Conservation (phyloP, 2,113 vertebrate species). For the Sceloporus tristichus region DNA sequence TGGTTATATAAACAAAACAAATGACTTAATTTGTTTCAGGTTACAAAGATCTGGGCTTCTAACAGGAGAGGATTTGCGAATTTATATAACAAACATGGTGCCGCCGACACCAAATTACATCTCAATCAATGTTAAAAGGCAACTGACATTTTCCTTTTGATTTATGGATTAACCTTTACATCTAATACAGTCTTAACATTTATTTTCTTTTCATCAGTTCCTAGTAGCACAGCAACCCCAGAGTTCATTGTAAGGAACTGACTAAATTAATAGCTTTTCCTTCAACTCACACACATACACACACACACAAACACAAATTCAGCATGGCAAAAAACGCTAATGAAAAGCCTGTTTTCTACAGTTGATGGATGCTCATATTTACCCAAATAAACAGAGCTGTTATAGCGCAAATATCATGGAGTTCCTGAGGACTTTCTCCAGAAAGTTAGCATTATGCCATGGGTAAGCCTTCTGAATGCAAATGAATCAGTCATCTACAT, state of each 20-base stretch:
- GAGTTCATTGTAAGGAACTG: slow-evolving; percentile 71
- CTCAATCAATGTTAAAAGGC: slow-evolving; percentile 80
- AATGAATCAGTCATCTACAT: background rate
- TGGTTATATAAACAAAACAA: slow-evolving; percentile 62
- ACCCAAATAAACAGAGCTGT: slow-evolving; percentile 65
- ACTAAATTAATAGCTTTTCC: slow-evolving; percentile 75
- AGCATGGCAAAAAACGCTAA: slow-evolving; percentile 63
- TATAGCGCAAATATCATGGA: slow-evolving; percentile 47
- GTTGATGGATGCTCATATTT: slow-evolving; percentile 66
- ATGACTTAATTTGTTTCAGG: slow-evolving; percentile 65
- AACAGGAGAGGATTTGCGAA: slow-evolving; percentile 60
- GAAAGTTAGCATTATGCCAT: slow-evolving; percentile 2
- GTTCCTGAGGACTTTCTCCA: slow-evolving; percentile 7
- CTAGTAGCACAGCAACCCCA: slow-evolving; percentile 69
- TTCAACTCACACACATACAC: background rate
- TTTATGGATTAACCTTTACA: slow-evolving; percentile 83
- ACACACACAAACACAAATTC: background rate
- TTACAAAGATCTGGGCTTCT: slow-evolving; percentile 53
- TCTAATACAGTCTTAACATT: slow-evolving; percentile 67
- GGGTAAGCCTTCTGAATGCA: slow-evolving; percentile 28
- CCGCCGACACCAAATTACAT: slow-evolving; percentile 73
- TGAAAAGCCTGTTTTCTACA: slow-evolving; percentile 66
- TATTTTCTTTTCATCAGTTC: slow-evolving; percentile 65
- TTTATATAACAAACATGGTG: slow-evolving; percentile 59
- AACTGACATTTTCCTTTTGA: slow-evolving; percentile 81